phyloP scores from a whole-genome alignment of 2,888 invertebrate species.

The Plagiodera versicolora region DNA sequence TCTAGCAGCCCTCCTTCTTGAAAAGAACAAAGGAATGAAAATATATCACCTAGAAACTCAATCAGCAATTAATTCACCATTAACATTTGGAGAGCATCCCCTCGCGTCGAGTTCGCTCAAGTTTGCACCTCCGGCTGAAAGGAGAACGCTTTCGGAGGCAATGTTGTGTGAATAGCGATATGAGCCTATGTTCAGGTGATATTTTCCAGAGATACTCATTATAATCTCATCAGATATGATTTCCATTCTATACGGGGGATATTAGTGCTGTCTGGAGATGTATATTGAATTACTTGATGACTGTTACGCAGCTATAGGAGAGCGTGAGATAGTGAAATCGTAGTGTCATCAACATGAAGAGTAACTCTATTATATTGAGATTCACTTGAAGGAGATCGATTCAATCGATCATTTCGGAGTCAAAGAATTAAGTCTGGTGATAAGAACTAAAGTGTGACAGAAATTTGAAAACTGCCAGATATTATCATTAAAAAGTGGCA shows the following conservation, averaged over 20 bases:
- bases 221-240: constrained; percentile 46
- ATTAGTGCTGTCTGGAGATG: constrained; percentile 7
- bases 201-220: constrained; percentile 43
- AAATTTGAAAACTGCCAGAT: too few relatives aligned
- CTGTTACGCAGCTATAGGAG: constrained; percentile 5
- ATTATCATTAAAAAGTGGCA: too few relatives aligned
- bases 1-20: background rate
- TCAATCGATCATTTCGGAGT: too few relatives aligned
- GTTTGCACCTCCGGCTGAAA: constrained; percentile 33
- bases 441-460: too few relatives aligned
- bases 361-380: too few relatives aligned
- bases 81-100: constrained; percentile 38
- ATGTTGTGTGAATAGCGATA: constrained; percentile 45
- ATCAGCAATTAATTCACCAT: constrained; percentile 39
- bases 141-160: constrained; percentile 39
- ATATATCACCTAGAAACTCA: constrained; percentile 23
- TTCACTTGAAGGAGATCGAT: too few relatives aligned
- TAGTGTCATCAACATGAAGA: background rate
- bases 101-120: constrained; percentile 29
- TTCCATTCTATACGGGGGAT: constrained; percentile 23
- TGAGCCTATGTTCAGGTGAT: constrained; percentile 35
- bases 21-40: constrained; percentile 12
- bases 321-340: background rate
- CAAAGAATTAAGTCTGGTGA: too few relatives aligned
- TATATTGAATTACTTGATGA: constrained; percentile 11